Evolutionary conservation across 2,113 vertebrate species (phyloP).

Genomic region (Brienomyrus longianalis): DNA sequence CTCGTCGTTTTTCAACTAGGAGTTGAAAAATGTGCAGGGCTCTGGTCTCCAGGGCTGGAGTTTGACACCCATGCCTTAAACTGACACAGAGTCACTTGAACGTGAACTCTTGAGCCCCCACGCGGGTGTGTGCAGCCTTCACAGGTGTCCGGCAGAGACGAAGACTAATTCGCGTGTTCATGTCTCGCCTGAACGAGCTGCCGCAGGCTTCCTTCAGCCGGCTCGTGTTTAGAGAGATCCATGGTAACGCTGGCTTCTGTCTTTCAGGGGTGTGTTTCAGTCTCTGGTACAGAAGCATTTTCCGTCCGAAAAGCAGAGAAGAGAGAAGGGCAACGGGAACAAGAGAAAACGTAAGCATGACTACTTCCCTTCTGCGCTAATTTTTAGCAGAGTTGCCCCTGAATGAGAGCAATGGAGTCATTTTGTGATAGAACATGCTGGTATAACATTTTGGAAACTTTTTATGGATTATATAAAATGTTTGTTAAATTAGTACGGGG

Average conservation of each 20-base stretch:
- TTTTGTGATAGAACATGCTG: not conserved
- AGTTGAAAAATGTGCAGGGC: too few species aligned
- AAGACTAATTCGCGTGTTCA: not conserved
- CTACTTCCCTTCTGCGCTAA: not conserved
- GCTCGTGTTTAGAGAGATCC: not conserved
- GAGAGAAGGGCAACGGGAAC: conserved; percentile 73
- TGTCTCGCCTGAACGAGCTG: not conserved
- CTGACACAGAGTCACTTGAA: not conserved
- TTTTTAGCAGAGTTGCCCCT: not conserved
- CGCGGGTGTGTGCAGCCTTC: not conserved
- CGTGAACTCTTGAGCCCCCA: not conserved
- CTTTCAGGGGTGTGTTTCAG: conserved; percentile 88
- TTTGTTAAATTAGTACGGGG: not conserved
- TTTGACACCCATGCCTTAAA: not conserved
- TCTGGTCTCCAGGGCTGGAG: too few species aligned
- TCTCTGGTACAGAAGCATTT: conserved; percentile 96
- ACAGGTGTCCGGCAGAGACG: not conserved
- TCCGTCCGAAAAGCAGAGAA: conserved; percentile 84
- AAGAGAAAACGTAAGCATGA: conserved; percentile 89
- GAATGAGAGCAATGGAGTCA: not conserved
- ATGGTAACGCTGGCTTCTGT: conserved; percentile 21
- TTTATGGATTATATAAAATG: not conserved
- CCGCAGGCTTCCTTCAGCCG: not conserved
- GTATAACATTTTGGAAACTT: not conserved
- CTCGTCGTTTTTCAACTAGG: too few species aligned